phyloP scores from a whole-genome alignment of 2,797 vertebrate species.

The Vespertilio murinus region DNA sequence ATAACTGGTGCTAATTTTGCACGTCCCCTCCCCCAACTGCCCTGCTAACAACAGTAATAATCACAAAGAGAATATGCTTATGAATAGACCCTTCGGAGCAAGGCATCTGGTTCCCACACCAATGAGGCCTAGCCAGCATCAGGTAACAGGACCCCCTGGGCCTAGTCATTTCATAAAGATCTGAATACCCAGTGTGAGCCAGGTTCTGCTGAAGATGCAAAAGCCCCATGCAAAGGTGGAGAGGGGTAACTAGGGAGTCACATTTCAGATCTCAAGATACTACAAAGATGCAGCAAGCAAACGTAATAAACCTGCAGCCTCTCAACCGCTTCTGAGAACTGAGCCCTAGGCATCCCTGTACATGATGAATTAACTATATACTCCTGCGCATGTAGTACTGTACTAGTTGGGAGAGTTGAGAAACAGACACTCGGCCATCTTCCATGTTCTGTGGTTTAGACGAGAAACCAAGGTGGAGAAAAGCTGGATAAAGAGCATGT shows the following conservation, averaged over 20 bases:
- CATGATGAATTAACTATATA: not conserved
- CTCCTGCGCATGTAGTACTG: not conserved
- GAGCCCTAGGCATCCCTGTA: not conserved
- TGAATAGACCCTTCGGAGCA: not conserved
- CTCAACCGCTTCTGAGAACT: not conserved
- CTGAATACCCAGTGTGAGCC: not conserved
- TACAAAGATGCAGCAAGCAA: not conserved
- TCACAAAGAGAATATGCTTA: not conserved
- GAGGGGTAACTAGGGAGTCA: not conserved
- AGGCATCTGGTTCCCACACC: not conserved
- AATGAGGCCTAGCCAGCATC: not conserved
- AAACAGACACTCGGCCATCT: not conserved
- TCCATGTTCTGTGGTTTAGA: not conserved
- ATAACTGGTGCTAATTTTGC: not conserved
- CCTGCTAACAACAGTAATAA: not conserved
- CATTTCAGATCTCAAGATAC: not conserved
- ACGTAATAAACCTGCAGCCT: not conserved
- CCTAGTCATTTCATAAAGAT: conserved; percentile 2
- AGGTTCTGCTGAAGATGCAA: not conserved
- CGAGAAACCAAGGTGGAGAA: not conserved
- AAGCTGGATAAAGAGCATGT: not conserved
- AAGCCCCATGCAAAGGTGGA: not conserved
- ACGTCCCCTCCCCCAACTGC: not conserved
- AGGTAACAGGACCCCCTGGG: not conserved
- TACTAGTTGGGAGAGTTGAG: not conserved